Conservation (phyloP, 53 echinoderm and acorn worm species). For the Temnopleurus reevesii region DNA sequence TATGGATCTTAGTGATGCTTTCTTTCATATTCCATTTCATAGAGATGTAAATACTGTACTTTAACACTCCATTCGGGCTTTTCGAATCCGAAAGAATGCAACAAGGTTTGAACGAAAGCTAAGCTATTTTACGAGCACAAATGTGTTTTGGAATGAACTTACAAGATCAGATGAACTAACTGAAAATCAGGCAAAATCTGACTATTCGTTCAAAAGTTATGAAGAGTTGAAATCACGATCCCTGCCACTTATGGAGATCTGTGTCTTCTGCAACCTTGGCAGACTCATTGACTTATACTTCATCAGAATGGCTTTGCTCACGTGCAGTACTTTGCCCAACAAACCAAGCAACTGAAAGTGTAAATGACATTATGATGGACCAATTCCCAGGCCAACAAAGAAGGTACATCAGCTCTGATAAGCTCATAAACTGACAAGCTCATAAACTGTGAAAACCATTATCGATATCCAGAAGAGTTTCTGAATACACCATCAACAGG, state of each 20-base stretch:
- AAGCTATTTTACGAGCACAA: too few relatives aligned
- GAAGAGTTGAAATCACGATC: too few relatives aligned
- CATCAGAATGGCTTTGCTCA: slow-evolving; percentile 53
- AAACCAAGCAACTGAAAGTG: slow-evolving; percentile 56
- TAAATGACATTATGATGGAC: slow-evolving; percentile 35
- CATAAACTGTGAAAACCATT: background rate
- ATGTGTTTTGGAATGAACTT: too few relatives aligned
- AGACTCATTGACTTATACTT: too few relatives aligned
- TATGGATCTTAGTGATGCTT: slow-evolving; percentile 17
- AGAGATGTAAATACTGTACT: slow-evolving; percentile 4
- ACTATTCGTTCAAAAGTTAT: too few relatives aligned
- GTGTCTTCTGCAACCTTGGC: too few relatives aligned
- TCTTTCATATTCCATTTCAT: slow-evolving; percentile 27
- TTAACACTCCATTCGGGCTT: slow-evolving; percentile 7
- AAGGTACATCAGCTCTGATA: slow-evolving; percentile 6
- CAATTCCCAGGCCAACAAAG: slow-evolving; percentile 30
- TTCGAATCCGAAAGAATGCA: slow-evolving; percentile 27
- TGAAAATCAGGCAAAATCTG: too few relatives aligned
- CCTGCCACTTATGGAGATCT: too few relatives aligned
- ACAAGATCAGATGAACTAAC: too few relatives aligned
- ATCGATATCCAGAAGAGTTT: slow-evolving; percentile 48
- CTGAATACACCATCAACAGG: slow-evolving; percentile 43
- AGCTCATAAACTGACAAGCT: too few relatives aligned
- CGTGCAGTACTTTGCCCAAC: slow-evolving; percentile 58
- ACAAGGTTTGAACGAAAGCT: too few relatives aligned